phyloP scores from a whole-genome alignment of 1,140 invertebrate genomes.

The Leptestheria dahalacensis region DNA sequence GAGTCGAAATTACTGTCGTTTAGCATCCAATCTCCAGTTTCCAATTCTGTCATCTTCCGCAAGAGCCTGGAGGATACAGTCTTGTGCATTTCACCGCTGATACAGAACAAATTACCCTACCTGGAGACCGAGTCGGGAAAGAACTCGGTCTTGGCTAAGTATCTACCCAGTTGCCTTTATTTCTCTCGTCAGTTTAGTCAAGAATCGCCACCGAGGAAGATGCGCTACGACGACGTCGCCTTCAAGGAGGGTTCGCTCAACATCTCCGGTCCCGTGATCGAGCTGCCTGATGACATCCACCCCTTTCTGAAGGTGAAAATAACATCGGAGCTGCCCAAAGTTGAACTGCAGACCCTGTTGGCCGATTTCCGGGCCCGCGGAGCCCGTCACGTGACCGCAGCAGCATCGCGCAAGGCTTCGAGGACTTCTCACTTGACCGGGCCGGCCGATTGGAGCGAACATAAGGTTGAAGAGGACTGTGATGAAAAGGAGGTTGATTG shows the following conservation, averaged over 20 bases:
- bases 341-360: slow-evolving; percentile 49
- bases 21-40: slow-evolving; percentile 7
- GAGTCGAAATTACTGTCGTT: slow-evolving; percentile 9
- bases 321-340: slow-evolving; percentile 38
- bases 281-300: slow-evolving; percentile 34
- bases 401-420: slow-evolving; percentile 15
- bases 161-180: slow-evolving; percentile 65
- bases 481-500: slow-evolving; percentile 16
- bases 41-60: slow-evolving; percentile 4
- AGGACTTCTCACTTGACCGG: slow-evolving; percentile 10
- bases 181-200: slow-evolving; percentile 40
- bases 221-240: slow-evolving; percentile 1
- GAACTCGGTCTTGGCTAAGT: slow-evolving; percentile 55
- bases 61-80: slow-evolving; percentile 37
- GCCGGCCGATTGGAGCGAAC: slow-evolving; percentile 9
- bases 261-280: not conserved
- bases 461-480: slow-evolving; percentile 18
- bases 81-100: slow-evolving; percentile 63
- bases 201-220: slow-evolving; percentile 8
- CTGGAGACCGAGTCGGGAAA: slow-evolving; percentile 68
- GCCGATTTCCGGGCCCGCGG: slow-evolving; percentile 77
- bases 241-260: slow-evolving; percentile 4
- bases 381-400: slow-evolving; percentile 39
- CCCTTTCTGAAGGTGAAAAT: slow-evolving; percentile 54
- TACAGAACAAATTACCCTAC: slow-evolving; percentile 65